These are phyloP conservation scores for Cotesia typhae DNA, from an alignment of 1,140 invertebrate genomes.

Conservation along the genomic window DNA sequence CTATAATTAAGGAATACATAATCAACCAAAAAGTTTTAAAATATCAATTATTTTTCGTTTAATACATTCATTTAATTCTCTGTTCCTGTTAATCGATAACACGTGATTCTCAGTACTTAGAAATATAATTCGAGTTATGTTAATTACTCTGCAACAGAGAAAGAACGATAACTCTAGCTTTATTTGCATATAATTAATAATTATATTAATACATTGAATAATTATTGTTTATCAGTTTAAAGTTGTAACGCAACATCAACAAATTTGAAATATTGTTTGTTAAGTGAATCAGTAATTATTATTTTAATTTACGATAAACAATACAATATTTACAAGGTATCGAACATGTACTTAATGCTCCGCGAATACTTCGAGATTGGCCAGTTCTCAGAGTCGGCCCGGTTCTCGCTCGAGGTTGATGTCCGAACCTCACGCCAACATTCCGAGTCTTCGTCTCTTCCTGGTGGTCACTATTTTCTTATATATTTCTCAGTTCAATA, in stretches of 20 bases:
- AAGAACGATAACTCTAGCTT: not conserved
- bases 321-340: constrained; percentile 21
- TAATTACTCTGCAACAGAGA: constrained; percentile 4
- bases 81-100: not conserved
- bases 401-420: constrained; percentile 49
- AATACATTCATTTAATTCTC: not conserved
- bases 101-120: not conserved
- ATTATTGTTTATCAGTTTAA: too few relatives aligned
- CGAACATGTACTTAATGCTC: constrained; percentile 27
- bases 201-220: not conserved
- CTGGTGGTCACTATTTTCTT: constrained; percentile 41
- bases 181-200: not conserved
- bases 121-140: constrained; percentile 4
- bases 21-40: not conserved
- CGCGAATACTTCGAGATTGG: constrained; percentile 28
- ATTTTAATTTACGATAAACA: too few relatives aligned
- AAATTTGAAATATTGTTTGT: not conserved
- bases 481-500: not conserved
- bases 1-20: too few relatives aligned
- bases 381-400: constrained; percentile 20
- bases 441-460: constrained; percentile 49
- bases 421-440: constrained; percentile 53
- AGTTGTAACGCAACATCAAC: too few relatives aligned
- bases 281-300: not conserved
- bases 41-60: not conserved